A percentile compares a stretch with the other conserved stretches of the same genome.
Conservation (phyloP, 2,888 invertebrate species). For the Limnephilus rhombicus region DNA sequence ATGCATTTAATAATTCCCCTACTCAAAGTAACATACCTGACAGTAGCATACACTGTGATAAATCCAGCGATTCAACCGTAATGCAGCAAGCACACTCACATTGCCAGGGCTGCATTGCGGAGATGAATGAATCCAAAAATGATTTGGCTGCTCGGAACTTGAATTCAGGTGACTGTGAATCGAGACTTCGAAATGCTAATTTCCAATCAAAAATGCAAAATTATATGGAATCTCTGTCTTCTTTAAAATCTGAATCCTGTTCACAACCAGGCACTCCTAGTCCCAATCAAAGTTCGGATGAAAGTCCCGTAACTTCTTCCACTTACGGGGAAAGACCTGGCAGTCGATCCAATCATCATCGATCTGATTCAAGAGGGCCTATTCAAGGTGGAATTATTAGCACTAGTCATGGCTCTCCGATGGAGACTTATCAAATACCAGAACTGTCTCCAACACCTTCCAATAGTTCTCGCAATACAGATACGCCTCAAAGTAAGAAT, state of each 20-base stretch:
- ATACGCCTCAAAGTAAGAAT: slow-evolving; percentile 74
- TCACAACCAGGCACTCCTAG: slow-evolving; percentile 77
- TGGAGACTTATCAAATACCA: slow-evolving; percentile 76
- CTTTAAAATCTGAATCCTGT: slow-evolving; percentile 74
- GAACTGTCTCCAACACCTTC: slow-evolving; percentile 81
- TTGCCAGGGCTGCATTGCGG: slow-evolving; percentile 63
- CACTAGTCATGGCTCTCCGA: slow-evolving; percentile 88
- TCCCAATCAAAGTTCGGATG: slow-evolving; percentile 77
- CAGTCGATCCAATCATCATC: slow-evolving; percentile 74
- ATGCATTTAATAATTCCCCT: slow-evolving; percentile 70
- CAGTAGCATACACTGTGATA: slow-evolving; percentile 74
- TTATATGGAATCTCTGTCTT: slow-evolving; percentile 63
- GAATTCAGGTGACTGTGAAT: slow-evolving; percentile 56
- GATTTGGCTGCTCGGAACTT: slow-evolving; percentile 48
- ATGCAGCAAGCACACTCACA: slow-evolving; percentile 60
- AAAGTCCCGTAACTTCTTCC: slow-evolving; percentile 84
- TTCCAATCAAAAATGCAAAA: slow-evolving; percentile 64
- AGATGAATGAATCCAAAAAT: slow-evolving; percentile 63
- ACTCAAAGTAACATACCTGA: slow-evolving; percentile 76
- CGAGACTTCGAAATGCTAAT: slow-evolving; percentile 55
- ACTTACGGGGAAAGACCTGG: slow-evolving; percentile 80
- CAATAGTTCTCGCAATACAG: slow-evolving; percentile 76
- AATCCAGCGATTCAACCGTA: slow-evolving; percentile 68
- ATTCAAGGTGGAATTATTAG: slow-evolving; percentile 92
- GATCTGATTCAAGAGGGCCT: slow-evolving; percentile 82